phyloP scores from a whole-genome alignment of 2,888 invertebrate species.

The Nysson spinosus region DNA sequence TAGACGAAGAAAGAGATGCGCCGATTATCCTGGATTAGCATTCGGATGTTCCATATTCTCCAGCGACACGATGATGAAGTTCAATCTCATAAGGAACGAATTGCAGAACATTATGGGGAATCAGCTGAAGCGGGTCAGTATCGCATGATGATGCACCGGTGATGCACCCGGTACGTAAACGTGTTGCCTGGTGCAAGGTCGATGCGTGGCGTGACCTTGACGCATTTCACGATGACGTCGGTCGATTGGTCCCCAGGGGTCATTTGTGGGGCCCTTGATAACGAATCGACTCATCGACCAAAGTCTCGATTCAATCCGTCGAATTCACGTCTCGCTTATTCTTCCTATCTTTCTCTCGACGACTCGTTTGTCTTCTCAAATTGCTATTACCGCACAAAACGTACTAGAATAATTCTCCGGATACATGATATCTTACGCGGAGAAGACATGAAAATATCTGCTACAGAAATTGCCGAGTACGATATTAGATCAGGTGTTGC shows the following conservation, averaged over 20 bases:
- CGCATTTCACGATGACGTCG: conserved; percentile 27
- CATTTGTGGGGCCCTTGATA: conserved; percentile 25
- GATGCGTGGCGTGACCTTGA: conserved; percentile 44
- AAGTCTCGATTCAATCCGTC: conserved; percentile 13
- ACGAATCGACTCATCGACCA: conserved; percentile 7
- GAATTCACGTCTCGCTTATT: background rate
- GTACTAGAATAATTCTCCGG: conserved; percentile 13
- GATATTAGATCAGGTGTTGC: conserved; percentile 36
- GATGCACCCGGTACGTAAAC: conserved; percentile 22
- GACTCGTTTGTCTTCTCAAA: background rate
- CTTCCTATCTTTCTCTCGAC: background rate
- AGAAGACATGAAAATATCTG: conserved; percentile 17
- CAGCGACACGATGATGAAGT: conserved; percentile 98
- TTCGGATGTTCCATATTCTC: conserved; percentile 95
- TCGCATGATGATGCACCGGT: conserved; percentile 33
- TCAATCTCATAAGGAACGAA: conserved; percentile 97
- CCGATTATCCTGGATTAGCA: conserved; percentile 94
- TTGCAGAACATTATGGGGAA: conserved; percentile 98
- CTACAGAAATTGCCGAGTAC: too few species aligned
- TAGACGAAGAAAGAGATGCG: conserved; percentile 87
- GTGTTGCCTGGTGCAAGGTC: conserved; percentile 42
- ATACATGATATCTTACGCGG: conserved; percentile 40
- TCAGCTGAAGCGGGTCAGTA: conserved; percentile 96
- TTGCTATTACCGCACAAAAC: background rate
- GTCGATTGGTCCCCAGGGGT: conserved; percentile 37